A percentile compares a stretch with the other conserved stretches of the same genome.
phyloP scores from a whole-genome alignment of 2,797 vertebrate species.

The Harpagifer antarcticus region DNA sequence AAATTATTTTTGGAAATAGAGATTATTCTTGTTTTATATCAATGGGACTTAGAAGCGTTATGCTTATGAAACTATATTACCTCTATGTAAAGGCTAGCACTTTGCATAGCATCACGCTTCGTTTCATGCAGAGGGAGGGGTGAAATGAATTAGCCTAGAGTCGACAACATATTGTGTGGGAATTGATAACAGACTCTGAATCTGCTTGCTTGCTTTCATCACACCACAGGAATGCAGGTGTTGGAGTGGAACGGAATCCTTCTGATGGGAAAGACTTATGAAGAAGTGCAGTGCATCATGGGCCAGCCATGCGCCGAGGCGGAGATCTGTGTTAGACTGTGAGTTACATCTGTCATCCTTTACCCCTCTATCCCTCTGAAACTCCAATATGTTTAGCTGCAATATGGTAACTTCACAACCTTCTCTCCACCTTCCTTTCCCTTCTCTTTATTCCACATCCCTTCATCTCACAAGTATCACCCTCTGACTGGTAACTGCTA shows the following conservation, averaged over 20 bases:
- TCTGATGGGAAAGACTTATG: slow-evolving; percentile 95
- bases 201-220: slow-evolving; percentile 17
- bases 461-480: slow-evolving; percentile 47
- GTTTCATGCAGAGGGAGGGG: slow-evolving; percentile 1
- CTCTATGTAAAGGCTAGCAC: neutral
- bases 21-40: no score
- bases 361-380: slow-evolving; percentile 83
- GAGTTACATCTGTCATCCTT: slow-evolving; percentile 92
- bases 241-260: slow-evolving; percentile 97
- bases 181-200: slow-evolving; percentile 19
- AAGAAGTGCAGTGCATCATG: slow-evolving; percentile 96
- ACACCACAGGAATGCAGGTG: slow-evolving; percentile 94
- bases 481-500: slow-evolving; percentile 51
- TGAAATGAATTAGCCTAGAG: slow-evolving; percentile 7
- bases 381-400: slow-evolving; percentile 59
- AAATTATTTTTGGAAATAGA: no score
- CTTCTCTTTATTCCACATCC: slow-evolving; percentile 38
- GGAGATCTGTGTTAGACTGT: slow-evolving; percentile 99
- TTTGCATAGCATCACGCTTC: slow-evolving; percentile 4
- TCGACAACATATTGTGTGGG: slow-evolving; percentile 6
- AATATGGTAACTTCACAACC: slow-evolving; percentile 54
- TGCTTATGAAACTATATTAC: no score
- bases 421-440: slow-evolving; percentile 27
- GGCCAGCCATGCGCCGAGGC: slow-evolving; percentile 94
- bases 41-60: no score